Conservation (phyloP, 2,797 vertebrate species). For the Alexandromys oeconomus region DNA sequence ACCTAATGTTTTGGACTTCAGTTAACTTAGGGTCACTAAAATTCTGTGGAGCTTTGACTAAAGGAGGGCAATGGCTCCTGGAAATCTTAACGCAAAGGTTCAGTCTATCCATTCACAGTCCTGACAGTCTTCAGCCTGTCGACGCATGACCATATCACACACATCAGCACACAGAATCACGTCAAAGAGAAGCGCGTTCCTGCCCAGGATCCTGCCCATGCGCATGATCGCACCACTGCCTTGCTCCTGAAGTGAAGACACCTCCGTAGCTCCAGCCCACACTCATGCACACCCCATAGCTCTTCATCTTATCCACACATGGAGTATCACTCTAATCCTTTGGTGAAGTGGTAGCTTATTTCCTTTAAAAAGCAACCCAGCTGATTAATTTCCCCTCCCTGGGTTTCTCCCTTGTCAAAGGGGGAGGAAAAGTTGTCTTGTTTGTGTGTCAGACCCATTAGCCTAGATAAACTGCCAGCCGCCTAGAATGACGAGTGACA, state of each 20-base stretch:
- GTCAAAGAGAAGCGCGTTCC: rapidly evolving
- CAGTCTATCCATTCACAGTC: rapidly evolving
- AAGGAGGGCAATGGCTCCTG: too few species aligned
- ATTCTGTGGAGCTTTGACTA: neutral
- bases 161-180: neutral
- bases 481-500: conserved; percentile 89
- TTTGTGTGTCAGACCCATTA: conserved; percentile 86
- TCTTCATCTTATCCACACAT: neutral
- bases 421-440: conserved; percentile 84
- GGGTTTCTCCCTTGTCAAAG: conserved; percentile 72
- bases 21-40: neutral
- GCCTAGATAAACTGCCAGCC: conserved; percentile 88
- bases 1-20: neutral
- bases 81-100: neutral
- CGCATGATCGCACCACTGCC: rapidly evolving
- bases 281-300: rapidly evolving
- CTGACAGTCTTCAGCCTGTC: neutral
- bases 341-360: neutral
- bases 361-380: conserved; percentile 61
- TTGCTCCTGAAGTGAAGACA: rapidly evolving
- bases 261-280: neutral
- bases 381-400: conserved; percentile 55
- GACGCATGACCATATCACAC: rapidly evolving
- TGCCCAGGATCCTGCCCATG: rapidly evolving
- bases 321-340: neutral